phyloP scores from a whole-genome alignment of 2,888 invertebrate species.

The Pogonocherus hispidulus region DNA sequence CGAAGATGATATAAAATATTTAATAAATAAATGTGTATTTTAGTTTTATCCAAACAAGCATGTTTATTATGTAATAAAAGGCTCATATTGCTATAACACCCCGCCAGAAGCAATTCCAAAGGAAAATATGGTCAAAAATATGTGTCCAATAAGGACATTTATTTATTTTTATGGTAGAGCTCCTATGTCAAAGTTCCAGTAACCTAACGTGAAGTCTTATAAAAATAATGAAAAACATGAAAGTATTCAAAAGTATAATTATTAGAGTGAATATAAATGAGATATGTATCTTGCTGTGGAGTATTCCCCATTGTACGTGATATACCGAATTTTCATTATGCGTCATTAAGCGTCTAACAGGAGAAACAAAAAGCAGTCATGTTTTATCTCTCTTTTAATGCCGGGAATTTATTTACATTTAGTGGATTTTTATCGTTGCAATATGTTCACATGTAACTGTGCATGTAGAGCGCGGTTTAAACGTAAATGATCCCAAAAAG shows the following conservation, averaged over 20 bases:
- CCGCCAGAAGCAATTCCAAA: background rate
- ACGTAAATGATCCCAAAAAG: background rate
- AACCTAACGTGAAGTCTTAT: constrained; percentile 28
- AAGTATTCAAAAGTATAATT: constrained; percentile 39
- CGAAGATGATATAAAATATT: background rate
- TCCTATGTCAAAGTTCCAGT: background rate
- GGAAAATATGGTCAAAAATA: constrained; percentile 11
- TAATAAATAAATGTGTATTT: background rate
- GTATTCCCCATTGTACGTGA: background rate
- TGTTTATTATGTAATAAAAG: constrained; percentile 14
- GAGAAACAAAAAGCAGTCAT: constrained; percentile 18
- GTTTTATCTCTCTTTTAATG: constrained; percentile 19
- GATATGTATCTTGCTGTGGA: background rate
- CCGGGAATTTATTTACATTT: constrained; percentile 27
- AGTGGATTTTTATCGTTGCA: constrained; percentile 28
- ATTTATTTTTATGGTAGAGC: background rate
- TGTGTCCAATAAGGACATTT: constrained; percentile 7
- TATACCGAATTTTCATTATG: constrained; percentile 2
- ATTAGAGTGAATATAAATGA: constrained; percentile 7
- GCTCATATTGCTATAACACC: background rate
- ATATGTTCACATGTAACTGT: constrained; percentile 7
- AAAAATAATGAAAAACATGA: constrained; percentile 36
- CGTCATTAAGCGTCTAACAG: background rate
- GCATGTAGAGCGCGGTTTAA: background rate
- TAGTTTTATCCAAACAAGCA: background rate